Percentiles rank a stretch among this genome's conserved stretches.
Evolutionary conservation across 2,113 vertebrate species (phyloP).

Genomic region (Gracilinanus agilis): DNA sequence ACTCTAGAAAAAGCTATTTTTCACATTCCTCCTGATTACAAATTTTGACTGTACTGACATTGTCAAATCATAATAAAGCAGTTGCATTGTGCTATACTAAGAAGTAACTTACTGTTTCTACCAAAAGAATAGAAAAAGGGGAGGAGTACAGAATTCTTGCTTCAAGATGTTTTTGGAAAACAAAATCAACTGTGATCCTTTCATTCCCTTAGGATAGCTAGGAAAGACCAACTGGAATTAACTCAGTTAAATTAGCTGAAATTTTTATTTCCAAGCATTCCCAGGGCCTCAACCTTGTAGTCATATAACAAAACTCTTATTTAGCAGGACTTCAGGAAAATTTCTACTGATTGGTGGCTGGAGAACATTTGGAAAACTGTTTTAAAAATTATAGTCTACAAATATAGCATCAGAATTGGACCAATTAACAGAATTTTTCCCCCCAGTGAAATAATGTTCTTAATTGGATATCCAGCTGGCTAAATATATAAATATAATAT

Average conservation of each 20-base stretch:
- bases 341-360: accelerated
- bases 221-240: accelerated
- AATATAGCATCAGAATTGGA: neutral
- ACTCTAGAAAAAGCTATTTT: neutral
- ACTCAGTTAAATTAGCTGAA: neutral
- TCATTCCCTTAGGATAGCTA: too few relatives aligned
- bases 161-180: neutral
- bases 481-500: neutral
- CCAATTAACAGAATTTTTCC: too few relatives aligned
- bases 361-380: neutral
- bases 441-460: neutral
- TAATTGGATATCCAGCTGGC: neutral
- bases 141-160: too few relatives aligned
- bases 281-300: neutral
- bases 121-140: neutral
- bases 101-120: neutral
- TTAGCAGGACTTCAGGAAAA: neutral
- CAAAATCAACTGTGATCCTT: neutral
- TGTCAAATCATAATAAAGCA: accelerated
- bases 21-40: neutral
- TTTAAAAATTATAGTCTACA: neutral
- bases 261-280: neutral
- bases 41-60: accelerated
- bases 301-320: neutral
- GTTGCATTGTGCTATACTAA: accelerated